Evolutionary conservation across 2,888 invertebrate genomes (phyloP), one percentile per base, ranked within the genome.

Genomic region (Caenorhabditis sp.): DNA sequence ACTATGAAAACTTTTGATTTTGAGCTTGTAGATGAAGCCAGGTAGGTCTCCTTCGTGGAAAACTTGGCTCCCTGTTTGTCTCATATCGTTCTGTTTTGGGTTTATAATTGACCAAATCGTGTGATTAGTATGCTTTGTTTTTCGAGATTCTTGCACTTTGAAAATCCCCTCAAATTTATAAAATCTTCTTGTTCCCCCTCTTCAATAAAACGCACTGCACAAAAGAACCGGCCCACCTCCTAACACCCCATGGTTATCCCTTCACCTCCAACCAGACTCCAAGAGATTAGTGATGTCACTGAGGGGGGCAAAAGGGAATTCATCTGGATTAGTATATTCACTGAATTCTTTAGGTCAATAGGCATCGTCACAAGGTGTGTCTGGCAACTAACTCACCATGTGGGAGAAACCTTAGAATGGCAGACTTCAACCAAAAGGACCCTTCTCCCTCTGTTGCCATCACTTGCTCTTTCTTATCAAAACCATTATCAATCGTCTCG

Each of bases 401-500:
- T n/a, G 26, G 22, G 44, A 28, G 63, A 63, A 63, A 63, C 63
- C 63, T 44, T 63, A 63, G 63, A 44, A 44, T 61, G 41, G 5
- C 22, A 54, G 12, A 26, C 26, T 54, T 26, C 24, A n/a, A 54
- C 54, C 44, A 44, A n/a, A 44, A 68, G 54, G 54, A 54, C 54
- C 54, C 16, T 58, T 35, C 16, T 28, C 19, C 12, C 22, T 3
- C 6, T 38, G 22, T 61, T 54, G 68, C 54, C 54, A 68, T 24
- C 38, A 54, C 38, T 35, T 68, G 68, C 73, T 63, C 47, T 41
- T 41, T 54, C 63, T 74, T 74, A 74, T 74, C 74, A 38, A 28
- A 47, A 35, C 44, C 51, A 63, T 59, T 49, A 73, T 63, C 63
- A 61, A 63, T 61, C 51, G 35, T 63, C 51, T 64, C 38, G 31